These are phyloP conservation scores for Tetrao urogallus DNA, from an alignment of 2,113 vertebrate genomes.

Conservation along the genomic window DNA sequence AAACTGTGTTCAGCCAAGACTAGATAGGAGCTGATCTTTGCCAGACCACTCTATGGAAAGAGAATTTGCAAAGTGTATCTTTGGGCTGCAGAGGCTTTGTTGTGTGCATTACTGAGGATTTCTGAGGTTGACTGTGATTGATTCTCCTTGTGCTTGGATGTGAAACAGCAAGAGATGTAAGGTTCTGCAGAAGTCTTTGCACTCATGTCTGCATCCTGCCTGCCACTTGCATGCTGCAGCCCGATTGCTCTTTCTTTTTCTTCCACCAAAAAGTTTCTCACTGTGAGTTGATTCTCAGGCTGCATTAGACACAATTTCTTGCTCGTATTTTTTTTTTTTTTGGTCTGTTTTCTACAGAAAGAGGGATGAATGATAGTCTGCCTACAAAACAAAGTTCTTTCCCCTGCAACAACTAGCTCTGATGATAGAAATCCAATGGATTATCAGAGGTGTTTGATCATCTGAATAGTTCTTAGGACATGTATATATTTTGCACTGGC, in stretches of 20 bases:
- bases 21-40: background rate
- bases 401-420: no score
- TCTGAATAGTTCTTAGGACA: no score
- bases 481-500: background rate
- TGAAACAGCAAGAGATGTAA: background rate
- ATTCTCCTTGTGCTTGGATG: background rate
- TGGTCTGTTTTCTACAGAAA: no score
- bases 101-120: background rate
- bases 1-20: background rate
- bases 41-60: background rate
- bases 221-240: background rate
- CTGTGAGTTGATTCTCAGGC: no score
- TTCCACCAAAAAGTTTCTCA: no score
- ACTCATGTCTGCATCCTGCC: background rate
- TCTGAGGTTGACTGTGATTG: background rate
- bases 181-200: background rate
- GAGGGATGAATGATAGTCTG: no score
- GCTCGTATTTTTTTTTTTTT: no score
- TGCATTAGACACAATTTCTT: no score
- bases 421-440: background rate
- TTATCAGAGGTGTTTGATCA: background rate
- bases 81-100: background rate
- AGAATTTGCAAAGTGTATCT: fast-evolving
- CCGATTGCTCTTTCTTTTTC: background rate
- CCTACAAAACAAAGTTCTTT: no score